Conservation (phyloP, 1,140 invertebrate genomes). For the Acromyrmex charruanus region DNA sequence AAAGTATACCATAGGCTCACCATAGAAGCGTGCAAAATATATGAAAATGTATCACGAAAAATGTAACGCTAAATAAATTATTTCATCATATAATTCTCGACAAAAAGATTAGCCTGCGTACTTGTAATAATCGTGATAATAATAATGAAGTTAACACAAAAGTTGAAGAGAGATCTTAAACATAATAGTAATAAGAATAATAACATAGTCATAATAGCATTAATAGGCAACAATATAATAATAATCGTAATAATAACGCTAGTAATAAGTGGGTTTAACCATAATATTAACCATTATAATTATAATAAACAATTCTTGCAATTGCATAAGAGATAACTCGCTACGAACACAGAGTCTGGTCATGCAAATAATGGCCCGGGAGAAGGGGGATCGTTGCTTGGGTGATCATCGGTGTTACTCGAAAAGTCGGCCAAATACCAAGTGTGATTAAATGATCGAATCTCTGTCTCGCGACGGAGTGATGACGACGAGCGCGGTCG, state of each 20-base stretch:
- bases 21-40: conserved; percentile 84
- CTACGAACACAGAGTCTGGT: conserved; percentile 86
- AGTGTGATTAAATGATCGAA: conserved; percentile 21
- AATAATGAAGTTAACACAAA: conserved; percentile 41
- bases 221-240: conserved; percentile 69
- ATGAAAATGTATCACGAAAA: conserved; percentile 46
- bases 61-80: neutral
- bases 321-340: conserved; percentile 85
- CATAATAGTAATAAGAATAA: conserved; percentile 41
- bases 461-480: conserved; percentile 8
- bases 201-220: conserved; percentile 58
- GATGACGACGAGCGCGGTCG: conserved; percentile 36
- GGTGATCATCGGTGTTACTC: conserved; percentile 79
- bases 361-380: conserved; percentile 86
- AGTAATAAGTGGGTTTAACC: conserved; percentile 79
- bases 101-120: conserved; percentile 23
- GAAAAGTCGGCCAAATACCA: neutral
- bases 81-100: neutral
- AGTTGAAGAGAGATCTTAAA: conserved; percentile 1
- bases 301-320: conserved; percentile 82
- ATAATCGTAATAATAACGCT: conserved; percentile 64
- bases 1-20: conserved; percentile 80
- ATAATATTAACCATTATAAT: conserved; percentile 58
- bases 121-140: conserved; percentile 52
- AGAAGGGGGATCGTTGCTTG: conserved; percentile 85